phyloP scores from a whole-genome alignment of 1,140 invertebrate species.

The Galendromus occidentalis region DNA sequence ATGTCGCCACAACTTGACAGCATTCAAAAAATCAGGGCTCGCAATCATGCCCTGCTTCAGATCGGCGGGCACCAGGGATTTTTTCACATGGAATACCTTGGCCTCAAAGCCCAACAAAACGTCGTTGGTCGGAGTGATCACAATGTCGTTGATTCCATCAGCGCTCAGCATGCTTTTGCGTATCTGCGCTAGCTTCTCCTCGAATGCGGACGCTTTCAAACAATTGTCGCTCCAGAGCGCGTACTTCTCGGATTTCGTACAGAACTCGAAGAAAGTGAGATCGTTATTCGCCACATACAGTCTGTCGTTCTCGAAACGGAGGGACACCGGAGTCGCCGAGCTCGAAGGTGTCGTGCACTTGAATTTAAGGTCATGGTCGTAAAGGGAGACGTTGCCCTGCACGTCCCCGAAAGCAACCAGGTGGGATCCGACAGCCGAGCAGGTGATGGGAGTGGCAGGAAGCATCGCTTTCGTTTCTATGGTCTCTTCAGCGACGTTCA shows the following conservation, averaged over 20 bases:
- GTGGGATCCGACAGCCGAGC: background rate
- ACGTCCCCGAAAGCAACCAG: background rate
- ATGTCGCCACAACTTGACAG: background rate
- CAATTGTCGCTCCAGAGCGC: background rate
- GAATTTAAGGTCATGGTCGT: background rate
- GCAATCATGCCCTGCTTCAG: background rate
- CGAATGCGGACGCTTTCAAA: background rate
- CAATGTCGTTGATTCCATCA: background rate
- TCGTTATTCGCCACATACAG: background rate
- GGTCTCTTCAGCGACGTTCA: background rate
- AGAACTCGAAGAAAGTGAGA: slow-evolving; percentile 4
- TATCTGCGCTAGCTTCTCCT: background rate
- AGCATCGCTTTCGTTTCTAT: background rate
- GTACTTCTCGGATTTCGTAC: background rate
- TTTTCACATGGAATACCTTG: background rate
- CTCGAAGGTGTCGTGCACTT: background rate
- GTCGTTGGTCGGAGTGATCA: background rate
- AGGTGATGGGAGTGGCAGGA: background rate
- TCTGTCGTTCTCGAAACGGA: background rate
- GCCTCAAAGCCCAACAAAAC: background rate
- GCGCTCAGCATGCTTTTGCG: background rate
- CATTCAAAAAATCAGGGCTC: background rate
- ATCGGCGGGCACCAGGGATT: background rate
- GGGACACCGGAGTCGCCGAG: background rate
- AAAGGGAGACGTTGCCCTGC: background rate